Conservation (phyloP, 2,113 vertebrate genomes). For the Phainopepla nitens region DNA sequence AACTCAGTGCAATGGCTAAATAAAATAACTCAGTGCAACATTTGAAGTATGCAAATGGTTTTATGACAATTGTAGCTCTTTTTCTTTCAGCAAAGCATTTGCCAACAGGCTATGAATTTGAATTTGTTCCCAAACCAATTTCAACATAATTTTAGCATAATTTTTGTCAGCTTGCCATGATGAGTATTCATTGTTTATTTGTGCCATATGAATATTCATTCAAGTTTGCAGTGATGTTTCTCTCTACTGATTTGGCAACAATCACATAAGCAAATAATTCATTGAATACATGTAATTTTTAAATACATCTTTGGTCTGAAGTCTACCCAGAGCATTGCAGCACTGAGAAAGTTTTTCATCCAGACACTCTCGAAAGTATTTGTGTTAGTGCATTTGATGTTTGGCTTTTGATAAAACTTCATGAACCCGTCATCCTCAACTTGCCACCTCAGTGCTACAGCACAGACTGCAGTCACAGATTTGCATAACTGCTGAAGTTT, state of each 20-base stretch:
- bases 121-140: conserved; percentile 24
- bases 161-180: conserved; percentile 14
- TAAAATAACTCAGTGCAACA: background rate
- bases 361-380: background rate
- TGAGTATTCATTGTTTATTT: conserved; percentile 42
- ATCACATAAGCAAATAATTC: background rate
- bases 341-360: background rate
- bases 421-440: background rate
- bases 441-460: background rate
- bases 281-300: background rate
- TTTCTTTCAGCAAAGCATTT: background rate
- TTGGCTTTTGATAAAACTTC: background rate
- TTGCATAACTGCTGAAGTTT: background rate
- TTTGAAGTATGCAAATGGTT: background rate
- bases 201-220: conserved; percentile 13
- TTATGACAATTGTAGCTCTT: conserved; percentile 4
- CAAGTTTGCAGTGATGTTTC: conserved; percentile 21
- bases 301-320: background rate
- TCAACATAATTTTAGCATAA: conserved; percentile 42
- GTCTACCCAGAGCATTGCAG: background rate
- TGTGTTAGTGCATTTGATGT: background rate
- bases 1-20: background rate
- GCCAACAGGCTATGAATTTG: conserved; percentile 22
- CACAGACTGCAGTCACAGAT: background rate
- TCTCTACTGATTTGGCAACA: conserved; percentile 31